A percentile compares a stretch with the other conserved stretches of the same genome.
These are phyloP conservation scores for Drosophila athabasca DNA, from an alignment of 1,140 invertebrate genomes.

Conservation along the genomic window DNA sequence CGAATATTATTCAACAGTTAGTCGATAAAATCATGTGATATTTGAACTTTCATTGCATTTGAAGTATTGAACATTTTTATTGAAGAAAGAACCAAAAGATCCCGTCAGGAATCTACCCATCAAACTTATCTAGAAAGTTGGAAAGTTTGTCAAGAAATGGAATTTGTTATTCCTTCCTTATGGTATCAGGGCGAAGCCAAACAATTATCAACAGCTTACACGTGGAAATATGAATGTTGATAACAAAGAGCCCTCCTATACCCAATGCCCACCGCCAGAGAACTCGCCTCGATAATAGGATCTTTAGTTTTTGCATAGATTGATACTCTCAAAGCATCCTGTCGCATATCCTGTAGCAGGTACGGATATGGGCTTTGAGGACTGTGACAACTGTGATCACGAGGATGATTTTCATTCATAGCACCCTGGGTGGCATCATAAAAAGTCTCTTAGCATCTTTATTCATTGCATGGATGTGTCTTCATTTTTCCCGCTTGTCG, in stretches of 20 bases:
- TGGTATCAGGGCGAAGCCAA: no score
- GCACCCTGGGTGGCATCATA: conserved; percentile 76
- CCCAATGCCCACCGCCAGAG: not conserved
- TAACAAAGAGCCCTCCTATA: no score
- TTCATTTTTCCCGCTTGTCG: conserved; percentile 35
- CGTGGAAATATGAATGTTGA: conserved; percentile 8
- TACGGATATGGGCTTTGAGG: conserved; percentile 18
- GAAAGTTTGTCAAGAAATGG: no score
- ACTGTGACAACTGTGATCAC: not conserved
- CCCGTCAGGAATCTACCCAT: no score
- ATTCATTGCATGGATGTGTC: conserved; percentile 54
- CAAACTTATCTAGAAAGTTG: no score
- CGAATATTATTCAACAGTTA: no score
- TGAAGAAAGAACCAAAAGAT: no score
- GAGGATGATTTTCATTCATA: conserved; percentile 71
- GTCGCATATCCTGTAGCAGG: conserved; percentile 35
- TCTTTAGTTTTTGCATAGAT: conserved; percentile 28
- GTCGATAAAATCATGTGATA: no score
- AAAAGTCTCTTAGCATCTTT: conserved; percentile 76
- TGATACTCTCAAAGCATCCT: not conserved
- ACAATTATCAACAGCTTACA: conserved; percentile 7
- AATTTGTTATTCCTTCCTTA: no score
- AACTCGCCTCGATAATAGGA: conserved; percentile 30
- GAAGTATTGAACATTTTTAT: no score
- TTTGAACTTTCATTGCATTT: no score